Conservation (phyloP, 2,797 vertebrate species). For the Diplodus sargus region DNA sequence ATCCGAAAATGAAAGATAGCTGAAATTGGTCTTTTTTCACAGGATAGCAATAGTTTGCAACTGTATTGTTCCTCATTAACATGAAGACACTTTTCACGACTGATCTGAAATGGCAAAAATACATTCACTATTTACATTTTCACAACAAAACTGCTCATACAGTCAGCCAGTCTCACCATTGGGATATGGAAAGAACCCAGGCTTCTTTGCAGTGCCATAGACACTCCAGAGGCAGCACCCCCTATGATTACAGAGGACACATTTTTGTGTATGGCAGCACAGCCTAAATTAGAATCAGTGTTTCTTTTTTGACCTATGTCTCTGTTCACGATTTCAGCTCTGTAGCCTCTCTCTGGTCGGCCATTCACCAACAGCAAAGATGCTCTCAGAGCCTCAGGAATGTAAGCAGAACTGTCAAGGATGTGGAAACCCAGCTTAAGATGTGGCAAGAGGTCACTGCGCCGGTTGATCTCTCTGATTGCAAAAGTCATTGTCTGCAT, state of each 20-base stretch:
- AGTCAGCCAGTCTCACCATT: slow-evolving; percentile 64
- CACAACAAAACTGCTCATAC: neutral
- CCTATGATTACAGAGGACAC: slow-evolving; percentile 79
- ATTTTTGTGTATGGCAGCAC: slow-evolving; percentile 51
- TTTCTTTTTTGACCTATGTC: neutral
- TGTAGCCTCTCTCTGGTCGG: slow-evolving; percentile 55
- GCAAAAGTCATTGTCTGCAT: slow-evolving; percentile 83
- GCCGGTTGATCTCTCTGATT: slow-evolving; percentile 80
- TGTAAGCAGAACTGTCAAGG: slow-evolving; percentile 78
- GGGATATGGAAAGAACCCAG: slow-evolving; percentile 80
- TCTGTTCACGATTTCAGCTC: neutral
- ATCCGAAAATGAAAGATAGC: too few species aligned
- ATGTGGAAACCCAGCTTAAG: slow-evolving; percentile 81
- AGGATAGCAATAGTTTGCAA: neutral
- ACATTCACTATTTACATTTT: neutral
- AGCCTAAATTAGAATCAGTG: slow-evolving; percentile 29
- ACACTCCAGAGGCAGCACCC: slow-evolving; percentile 79
- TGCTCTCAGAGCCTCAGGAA: slow-evolving; percentile 71
- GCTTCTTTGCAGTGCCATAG: slow-evolving; percentile 78
- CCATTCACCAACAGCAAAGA: slow-evolving; percentile 79
- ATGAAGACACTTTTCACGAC: neutral
- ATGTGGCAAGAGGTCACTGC: slow-evolving; percentile 75
- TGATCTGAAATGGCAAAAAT: neutral
- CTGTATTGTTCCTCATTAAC: neutral
- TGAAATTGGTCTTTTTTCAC: too few species aligned